Percentiles rank a stretch among this genome's conserved stretches.
Conservation (phyloP, 92 coral and sea anemone genomes). For the Epizoanthus stellaris region DNA sequence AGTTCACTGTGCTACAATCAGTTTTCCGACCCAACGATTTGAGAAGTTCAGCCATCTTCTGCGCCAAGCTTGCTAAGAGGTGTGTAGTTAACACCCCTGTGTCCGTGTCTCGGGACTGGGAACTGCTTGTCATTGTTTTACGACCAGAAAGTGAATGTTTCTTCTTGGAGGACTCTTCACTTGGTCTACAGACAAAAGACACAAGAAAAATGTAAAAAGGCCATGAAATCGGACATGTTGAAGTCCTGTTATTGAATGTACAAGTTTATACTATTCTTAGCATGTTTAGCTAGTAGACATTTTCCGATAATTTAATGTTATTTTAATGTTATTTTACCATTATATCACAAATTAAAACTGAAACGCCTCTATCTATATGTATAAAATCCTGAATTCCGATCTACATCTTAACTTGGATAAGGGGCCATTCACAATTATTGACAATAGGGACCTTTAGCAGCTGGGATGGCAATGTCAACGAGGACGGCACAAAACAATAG, state of each 20-base stretch:
- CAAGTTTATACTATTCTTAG: not conserved
- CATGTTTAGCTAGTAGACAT: not conserved
- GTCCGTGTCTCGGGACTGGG: not conserved
- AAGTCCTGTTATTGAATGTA: not conserved
- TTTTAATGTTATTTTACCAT: too few species aligned
- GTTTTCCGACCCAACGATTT: conserved; percentile 12
- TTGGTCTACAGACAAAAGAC: not conserved
- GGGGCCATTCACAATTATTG: too few species aligned
- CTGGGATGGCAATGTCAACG: too few species aligned
- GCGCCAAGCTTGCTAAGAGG: conserved; percentile 15
- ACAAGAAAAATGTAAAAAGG: not conserved
- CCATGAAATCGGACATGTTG: not conserved
- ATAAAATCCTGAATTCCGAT: too few species aligned
- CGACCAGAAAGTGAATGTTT: not conserved
- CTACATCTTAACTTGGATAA: too few species aligned
- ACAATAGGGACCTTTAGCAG: too few species aligned
- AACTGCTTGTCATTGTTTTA: not conserved
- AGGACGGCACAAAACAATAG: too few species aligned
- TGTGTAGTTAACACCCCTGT: not conserved
- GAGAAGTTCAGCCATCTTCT: conserved; percentile 11
- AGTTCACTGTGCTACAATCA: not conserved
- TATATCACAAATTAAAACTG: too few species aligned
- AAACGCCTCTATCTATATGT: too few species aligned
- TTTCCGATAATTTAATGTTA: not conserved
- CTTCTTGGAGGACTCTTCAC: conserved; percentile 30